phyloP scores from a whole-genome alignment of 2,888 invertebrate genomes.

The Himalopsyche tibetana region DNA sequence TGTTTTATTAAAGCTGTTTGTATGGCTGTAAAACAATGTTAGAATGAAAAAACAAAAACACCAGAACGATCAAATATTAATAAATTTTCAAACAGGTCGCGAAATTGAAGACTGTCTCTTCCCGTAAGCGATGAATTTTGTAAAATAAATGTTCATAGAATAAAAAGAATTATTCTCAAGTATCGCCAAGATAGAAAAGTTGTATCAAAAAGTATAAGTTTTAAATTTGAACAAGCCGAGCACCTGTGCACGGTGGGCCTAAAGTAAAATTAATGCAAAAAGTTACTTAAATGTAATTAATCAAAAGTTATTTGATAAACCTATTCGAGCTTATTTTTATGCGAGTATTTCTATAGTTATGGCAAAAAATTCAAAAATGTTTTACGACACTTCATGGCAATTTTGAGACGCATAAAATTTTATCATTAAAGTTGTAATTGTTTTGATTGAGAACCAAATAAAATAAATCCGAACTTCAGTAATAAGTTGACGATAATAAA shows the following conservation, averaged over 20 bases:
- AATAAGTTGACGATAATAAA: too few species aligned
- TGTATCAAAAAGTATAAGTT: constrained; percentile 51
- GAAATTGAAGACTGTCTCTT: not conserved
- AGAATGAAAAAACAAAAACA: not conserved
- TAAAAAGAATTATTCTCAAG: constrained; percentile 6
- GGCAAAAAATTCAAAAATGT: not conserved
- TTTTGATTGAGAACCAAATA: too few species aligned
- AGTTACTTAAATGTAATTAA: constrained; percentile 58
- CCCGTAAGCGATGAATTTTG: not conserved
- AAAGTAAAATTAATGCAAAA: constrained; percentile 59
- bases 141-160: not conserved
- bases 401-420: too few species aligned
- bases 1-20: too few species aligned
- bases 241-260: constrained; percentile 55
- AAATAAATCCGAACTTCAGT: too few species aligned
- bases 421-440: too few species aligned
- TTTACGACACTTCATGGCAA: not conserved
- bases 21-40: not conserved
- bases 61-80: not conserved
- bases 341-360: not conserved
- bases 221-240: constrained; percentile 49
- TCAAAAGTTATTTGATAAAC: constrained; percentile 54
- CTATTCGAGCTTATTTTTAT: constrained; percentile 15
- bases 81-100: not conserved
- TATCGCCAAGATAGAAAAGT: constrained; percentile 47